Evolutionary conservation across 37 sponge, comb jelly and placozoan genomes (phyloP).

Genomic region (Eunapius fragilis): DNA sequence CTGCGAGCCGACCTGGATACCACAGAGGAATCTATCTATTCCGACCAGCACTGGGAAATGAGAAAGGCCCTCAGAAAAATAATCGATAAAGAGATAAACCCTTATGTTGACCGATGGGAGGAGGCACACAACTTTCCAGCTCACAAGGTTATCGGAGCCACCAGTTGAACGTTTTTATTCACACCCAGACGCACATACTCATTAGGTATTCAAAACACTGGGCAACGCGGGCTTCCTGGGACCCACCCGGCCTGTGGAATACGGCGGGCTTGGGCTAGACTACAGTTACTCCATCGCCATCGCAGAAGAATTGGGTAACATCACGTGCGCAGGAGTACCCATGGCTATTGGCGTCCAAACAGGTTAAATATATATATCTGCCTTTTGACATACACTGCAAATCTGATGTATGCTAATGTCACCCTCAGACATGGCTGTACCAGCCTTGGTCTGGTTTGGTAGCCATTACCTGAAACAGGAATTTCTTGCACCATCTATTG

Average conservation of each 20-base stretch:
- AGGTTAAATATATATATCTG: slow-evolving; percentile 30
- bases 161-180: neutral
- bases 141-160: slow-evolving; percentile 33
- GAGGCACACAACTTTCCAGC: slow-evolving; percentile 76
- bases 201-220: slow-evolving; percentile 80
- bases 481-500: slow-evolving; percentile 85
- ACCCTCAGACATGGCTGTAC: slow-evolving; percentile 82
- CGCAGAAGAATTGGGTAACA: slow-evolving; percentile 86
- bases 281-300: slow-evolving; percentile 83
- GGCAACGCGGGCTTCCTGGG: slow-evolving; percentile 92
- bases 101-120: slow-evolving; percentile 94
- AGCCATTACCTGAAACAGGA: slow-evolving; percentile 78
- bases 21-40: slow-evolving; percentile 63
- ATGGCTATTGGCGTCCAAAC: slow-evolving; percentile 98
- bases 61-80: slow-evolving; percentile 76
- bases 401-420: neutral
- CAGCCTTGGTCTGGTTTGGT: slow-evolving; percentile 87
- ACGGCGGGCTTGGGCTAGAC: slow-evolving; percentile 92
- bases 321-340: slow-evolving; percentile 73
- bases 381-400: neutral
- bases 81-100: slow-evolving; percentile 93
- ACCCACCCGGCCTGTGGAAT: slow-evolving; percentile 73
- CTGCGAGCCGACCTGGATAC: slow-evolving; percentile 10
- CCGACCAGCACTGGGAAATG: slow-evolving; percentile 75
- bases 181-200: too few relatives aligned